Conservation (phyloP, 2,797 vertebrate genomes). For the Prionace glauca region DNA sequence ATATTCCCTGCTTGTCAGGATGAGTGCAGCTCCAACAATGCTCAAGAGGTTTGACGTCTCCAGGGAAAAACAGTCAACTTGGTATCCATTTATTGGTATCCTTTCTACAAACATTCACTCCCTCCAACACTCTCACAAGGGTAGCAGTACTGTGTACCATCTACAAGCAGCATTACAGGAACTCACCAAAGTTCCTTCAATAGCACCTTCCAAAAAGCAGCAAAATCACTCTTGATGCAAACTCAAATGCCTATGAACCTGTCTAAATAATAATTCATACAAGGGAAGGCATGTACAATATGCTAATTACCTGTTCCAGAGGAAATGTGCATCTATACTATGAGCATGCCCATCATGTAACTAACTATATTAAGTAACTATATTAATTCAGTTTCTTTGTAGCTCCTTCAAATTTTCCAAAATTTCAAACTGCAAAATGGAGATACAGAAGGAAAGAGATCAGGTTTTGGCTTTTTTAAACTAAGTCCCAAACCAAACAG, state of each 20-base stretch:
- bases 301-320: not conserved
- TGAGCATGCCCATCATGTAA: not conserved
- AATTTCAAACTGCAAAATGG: not conserved
- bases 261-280: not conserved
- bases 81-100: too few species aligned
- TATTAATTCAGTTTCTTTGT: not conserved
- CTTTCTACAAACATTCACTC: too few species aligned
- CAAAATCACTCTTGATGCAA: not conserved
- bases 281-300: not conserved
- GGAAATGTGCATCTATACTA: not conserved
- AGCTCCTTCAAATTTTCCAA: not conserved
- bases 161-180: too few species aligned
- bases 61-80: too few species aligned
- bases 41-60: too few species aligned
- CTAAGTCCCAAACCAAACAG: not conserved
- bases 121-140: too few species aligned
- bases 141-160: too few species aligned
- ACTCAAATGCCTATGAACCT: not conserved
- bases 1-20: too few species aligned
- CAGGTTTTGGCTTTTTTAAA: not conserved
- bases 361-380: too few species aligned
- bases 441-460: not conserved
- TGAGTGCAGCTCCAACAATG: too few species aligned
- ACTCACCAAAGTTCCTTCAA: too few species aligned
- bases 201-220: too few species aligned